phyloP scores from a whole-genome alignment of 2,797 vertebrate genomes.

The Sebastes itinus region DNA sequence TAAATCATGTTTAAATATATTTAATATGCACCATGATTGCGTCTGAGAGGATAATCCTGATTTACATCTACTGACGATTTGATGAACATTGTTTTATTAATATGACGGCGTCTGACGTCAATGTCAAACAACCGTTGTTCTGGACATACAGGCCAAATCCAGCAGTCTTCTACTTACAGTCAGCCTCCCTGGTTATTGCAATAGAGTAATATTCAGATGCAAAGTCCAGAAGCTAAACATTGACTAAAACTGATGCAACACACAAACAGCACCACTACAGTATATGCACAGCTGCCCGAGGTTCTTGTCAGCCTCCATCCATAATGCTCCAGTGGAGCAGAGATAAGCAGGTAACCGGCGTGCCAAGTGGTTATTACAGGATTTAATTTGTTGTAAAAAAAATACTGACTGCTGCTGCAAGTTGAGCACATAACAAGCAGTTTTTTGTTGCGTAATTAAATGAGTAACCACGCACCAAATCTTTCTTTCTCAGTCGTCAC shows the following conservation, averaged over 20 bases:
- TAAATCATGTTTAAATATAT: neutral
- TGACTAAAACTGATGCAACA: slow-evolving; percentile 6
- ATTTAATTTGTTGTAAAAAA: slow-evolving; percentile 19
- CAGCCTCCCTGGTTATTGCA: neutral
- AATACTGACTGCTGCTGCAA: slow-evolving; percentile 6
- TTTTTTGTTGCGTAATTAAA: slow-evolving; percentile 10
- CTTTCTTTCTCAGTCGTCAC: neutral
- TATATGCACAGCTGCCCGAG: neutral
- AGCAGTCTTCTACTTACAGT: neutral
- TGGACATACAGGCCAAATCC: neutral
- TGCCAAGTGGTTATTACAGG: slow-evolving; percentile 10
- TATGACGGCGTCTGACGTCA: neutral
- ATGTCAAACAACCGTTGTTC: neutral
- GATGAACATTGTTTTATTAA: neutral
- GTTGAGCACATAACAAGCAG: neutral
- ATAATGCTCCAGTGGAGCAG: neutral
- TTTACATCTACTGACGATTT: neutral
- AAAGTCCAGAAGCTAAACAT: slow-evolving; percentile 45
- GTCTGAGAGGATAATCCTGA: neutral
- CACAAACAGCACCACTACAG: neutral
- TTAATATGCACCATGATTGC: neutral
- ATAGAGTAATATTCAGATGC: slow-evolving; percentile 5
- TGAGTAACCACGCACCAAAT: neutral
- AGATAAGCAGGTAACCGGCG: slow-evolving; percentile 2
- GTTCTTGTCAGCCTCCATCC: slow-evolving; percentile 8